These are phyloP conservation scores for Thelaira solivaga DNA, from an alignment of 2,888 invertebrate species.

Conservation along the genomic window DNA sequence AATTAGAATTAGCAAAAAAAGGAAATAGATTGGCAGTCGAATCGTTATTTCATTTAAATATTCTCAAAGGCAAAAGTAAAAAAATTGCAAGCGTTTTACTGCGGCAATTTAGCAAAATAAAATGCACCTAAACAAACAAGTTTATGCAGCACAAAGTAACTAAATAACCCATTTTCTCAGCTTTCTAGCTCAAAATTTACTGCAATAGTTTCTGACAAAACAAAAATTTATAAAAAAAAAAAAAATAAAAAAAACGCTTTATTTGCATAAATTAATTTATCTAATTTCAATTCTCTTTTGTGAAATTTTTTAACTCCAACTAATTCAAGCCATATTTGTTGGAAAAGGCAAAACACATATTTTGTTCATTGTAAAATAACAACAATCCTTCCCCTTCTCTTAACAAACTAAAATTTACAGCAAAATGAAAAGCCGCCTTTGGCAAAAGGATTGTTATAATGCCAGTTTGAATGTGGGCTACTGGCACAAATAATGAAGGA, in stretches of 20 bases:
- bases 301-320: not conserved
- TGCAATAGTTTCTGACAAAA: not conserved
- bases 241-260: not conserved
- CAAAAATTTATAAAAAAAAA: not conserved
- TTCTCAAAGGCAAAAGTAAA: not conserved
- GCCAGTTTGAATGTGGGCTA: slow-evolving; percentile 21
- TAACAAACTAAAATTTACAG: slow-evolving; percentile 1
- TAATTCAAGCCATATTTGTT: not conserved
- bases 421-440: slow-evolving; percentile 5
- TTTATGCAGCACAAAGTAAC: slow-evolving; percentile 9
- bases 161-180: slow-evolving; percentile 6
- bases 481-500: slow-evolving; percentile 15
- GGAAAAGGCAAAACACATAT: not conserved
- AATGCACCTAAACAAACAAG: slow-evolving; percentile 9
- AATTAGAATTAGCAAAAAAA: not conserved
- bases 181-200: not conserved
- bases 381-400: slow-evolving; percentile 32
- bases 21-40: not conserved
- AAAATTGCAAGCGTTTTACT: not conserved
- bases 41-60: not conserved
- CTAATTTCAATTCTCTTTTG: not conserved
- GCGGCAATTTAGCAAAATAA: not conserved
- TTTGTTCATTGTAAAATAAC: not conserved
- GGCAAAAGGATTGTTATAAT: slow-evolving; percentile 39
- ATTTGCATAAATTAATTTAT: slow-evolving; percentile 13